Evolutionary conservation across 2,888 invertebrate genomes (phyloP).

Genomic region (Monopis laevigella): DNA sequence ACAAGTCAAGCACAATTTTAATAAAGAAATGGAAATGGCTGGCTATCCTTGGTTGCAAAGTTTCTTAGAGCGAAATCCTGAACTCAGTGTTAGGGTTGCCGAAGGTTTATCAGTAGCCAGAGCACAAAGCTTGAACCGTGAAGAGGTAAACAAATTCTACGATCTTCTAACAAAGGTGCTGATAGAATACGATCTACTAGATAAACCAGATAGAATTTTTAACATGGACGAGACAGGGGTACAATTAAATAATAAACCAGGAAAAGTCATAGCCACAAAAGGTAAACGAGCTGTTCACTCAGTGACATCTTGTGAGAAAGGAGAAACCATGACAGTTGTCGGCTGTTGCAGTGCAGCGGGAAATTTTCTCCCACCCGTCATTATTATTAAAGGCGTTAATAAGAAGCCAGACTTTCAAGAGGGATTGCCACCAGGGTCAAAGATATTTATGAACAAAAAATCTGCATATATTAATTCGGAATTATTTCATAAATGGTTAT

Average conservation of each 20-base stretch:
- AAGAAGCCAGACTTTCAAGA: conserved; percentile 24
- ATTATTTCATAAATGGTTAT: conserved; percentile 21
- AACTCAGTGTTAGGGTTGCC: conserved; percentile 23
- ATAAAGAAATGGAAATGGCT: conserved; percentile 22
- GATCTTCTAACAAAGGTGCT: conserved; percentile 21
- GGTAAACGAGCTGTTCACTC: conserved; percentile 25
- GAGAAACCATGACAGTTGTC: conserved; percentile 23
- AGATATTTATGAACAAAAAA: conserved; percentile 22
- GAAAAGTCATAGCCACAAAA: conserved; percentile 31
- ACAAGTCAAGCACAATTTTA: conserved; percentile 20
- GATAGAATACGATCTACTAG: conserved; percentile 23
- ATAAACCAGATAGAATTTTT: conserved; percentile 27
- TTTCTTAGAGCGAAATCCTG: conserved; percentile 22
- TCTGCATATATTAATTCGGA: conserved; percentile 22
- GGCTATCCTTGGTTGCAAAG: conserved; percentile 23
- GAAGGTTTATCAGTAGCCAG: conserved; percentile 25
- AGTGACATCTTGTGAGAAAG: conserved; percentile 27
- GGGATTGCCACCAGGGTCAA: conserved; percentile 19
- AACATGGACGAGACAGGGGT: conserved; percentile 36
- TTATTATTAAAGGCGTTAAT: conserved; percentile 21
- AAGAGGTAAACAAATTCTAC: conserved; percentile 24
- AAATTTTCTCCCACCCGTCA: conserved; percentile 21
- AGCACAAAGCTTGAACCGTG: conserved; percentile 23
- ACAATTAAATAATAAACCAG: conserved; percentile 32
- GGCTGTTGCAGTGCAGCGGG: conserved; percentile 23